phyloP scores from a whole-genome alignment of 2,888 invertebrate species.

The Timandra comae region DNA sequence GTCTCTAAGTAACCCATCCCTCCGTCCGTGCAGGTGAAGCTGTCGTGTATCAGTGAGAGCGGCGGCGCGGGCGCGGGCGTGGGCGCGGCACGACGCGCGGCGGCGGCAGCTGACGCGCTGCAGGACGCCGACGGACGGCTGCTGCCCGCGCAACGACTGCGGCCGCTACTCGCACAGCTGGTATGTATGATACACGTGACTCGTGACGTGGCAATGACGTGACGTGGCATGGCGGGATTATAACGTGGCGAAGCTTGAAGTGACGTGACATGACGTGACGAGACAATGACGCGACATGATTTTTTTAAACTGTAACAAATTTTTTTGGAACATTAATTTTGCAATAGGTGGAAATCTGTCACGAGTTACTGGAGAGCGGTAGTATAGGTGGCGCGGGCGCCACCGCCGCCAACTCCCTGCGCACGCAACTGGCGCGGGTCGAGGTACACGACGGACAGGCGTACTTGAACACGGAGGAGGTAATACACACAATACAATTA shows the following conservation, averaged over 20 bases:
- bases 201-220: too few relatives aligned
- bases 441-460: constrained; percentile 54
- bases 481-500: constrained; percentile 23
- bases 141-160: constrained; percentile 83
- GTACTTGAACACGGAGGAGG: constrained; percentile 60
- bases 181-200: constrained; percentile 45
- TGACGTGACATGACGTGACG: too few relatives aligned
- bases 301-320: too few relatives aligned
- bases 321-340: too few relatives aligned
- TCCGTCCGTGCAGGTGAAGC: constrained; percentile 53
- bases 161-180: constrained; percentile 86
- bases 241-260: not conserved
- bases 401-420: constrained; percentile 38
- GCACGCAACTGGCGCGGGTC: constrained; percentile 49
- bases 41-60: constrained; percentile 62
- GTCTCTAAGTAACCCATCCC: too few relatives aligned
- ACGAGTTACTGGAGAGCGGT: constrained; percentile 54
- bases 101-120: constrained; percentile 61
- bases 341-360: constrained; percentile 58
- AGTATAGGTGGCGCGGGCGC: constrained; percentile 33
- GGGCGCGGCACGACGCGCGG: constrained; percentile 79
- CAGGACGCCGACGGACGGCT: constrained; percentile 87
- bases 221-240: too few relatives aligned
- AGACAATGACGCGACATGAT: too few relatives aligned
- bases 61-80: constrained; percentile 51